These are phyloP conservation scores for Drosophila longiperda DNA, from an alignment of 2,888 invertebrate genomes.

Conservation along the genomic window DNA sequence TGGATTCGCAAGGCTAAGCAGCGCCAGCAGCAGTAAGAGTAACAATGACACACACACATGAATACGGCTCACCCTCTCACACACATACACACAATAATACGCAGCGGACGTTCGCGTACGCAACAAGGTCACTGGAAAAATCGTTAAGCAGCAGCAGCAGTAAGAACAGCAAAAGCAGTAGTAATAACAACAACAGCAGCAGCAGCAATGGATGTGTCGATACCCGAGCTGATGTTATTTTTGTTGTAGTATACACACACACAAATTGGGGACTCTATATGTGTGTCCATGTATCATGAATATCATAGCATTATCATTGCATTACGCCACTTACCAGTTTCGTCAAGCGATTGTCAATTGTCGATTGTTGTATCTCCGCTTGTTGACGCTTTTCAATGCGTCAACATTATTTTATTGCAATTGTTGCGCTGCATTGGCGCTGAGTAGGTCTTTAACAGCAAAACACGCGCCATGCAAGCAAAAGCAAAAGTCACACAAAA, in stretches of 20 bases:
- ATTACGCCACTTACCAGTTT: conserved; percentile 39
- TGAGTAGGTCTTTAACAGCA: conserved; percentile 8
- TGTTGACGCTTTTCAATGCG: conserved; percentile 34
- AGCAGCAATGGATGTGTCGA: conserved; percentile 44
- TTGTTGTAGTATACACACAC: conserved; percentile 44
- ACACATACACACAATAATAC: conserved; percentile 35
- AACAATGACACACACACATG: conserved; percentile 39
- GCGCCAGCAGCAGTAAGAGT: conserved; percentile 25
- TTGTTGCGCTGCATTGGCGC: conserved; percentile 52
- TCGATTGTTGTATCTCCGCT: conserved; percentile 24
- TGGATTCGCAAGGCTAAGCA: conserved; percentile 62
- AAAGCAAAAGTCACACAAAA: conserved; percentile 17
- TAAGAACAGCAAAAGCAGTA: conserved; percentile 44
- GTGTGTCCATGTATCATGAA: conserved; percentile 11
- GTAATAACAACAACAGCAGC: conserved; percentile 18
- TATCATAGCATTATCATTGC: conserved; percentile 17
- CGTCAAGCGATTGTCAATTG: conserved; percentile 10
- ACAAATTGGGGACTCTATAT: conserved; percentile 1
- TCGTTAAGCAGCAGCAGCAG: conserved; percentile 79
- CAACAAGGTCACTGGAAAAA: conserved; percentile 86
- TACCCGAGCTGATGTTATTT: conserved; percentile 34
- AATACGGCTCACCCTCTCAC: conserved; percentile 17
- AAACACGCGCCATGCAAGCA: conserved; percentile 32
- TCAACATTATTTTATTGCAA: conserved; percentile 50
- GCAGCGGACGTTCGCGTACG: conserved; percentile 76